Percentiles rank a stretch among this genome's conserved stretches.
phyloP scores from a whole-genome alignment of 1,140 invertebrate species.

The Pogonognathellus flavescens region DNA sequence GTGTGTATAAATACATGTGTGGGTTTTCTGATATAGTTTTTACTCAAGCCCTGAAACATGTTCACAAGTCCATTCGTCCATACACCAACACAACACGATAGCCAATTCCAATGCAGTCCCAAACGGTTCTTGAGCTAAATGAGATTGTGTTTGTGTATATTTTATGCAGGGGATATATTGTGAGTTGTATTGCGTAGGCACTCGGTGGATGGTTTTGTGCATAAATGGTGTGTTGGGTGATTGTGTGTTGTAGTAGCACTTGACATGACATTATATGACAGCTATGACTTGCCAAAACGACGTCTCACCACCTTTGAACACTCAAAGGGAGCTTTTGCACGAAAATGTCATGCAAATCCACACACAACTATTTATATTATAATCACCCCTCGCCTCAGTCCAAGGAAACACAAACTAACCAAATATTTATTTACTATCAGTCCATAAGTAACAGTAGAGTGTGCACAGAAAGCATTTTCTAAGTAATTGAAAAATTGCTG shows the following conservation, averaged over 20 bases:
- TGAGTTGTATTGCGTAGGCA: neutral
- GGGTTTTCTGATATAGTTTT: too few relatives aligned
- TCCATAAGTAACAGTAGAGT: too few relatives aligned
- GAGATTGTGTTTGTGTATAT: too few relatives aligned
- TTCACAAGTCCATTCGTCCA: neutral
- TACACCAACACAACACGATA: constrained; percentile 12
- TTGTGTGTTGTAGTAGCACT: neutral
- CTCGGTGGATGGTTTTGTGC: neutral
- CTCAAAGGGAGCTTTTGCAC: neutral
- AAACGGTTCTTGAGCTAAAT: too few relatives aligned
- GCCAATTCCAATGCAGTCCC: too few relatives aligned
- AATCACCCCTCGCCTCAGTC: neutral
- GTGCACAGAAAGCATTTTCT: too few relatives aligned
- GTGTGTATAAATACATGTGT: too few relatives aligned
- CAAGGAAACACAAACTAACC: neutral
- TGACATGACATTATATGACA: constrained; percentile 46
- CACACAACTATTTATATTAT: neutral
- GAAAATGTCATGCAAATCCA: constrained; percentile 13
- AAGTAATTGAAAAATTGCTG: too few relatives aligned
- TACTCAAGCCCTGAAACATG: too few relatives aligned
- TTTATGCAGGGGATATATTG: too few relatives aligned
- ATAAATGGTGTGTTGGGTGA: neutral
- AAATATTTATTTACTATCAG: too few relatives aligned
- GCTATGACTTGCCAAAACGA: constrained; percentile 40
- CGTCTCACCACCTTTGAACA: constrained; percentile 31